Evolutionary conservation across 2,113 vertebrate species (phyloP), one percentile per base, ranked within the genome.

Genomic region (Crypturellus undulatus): DNA sequence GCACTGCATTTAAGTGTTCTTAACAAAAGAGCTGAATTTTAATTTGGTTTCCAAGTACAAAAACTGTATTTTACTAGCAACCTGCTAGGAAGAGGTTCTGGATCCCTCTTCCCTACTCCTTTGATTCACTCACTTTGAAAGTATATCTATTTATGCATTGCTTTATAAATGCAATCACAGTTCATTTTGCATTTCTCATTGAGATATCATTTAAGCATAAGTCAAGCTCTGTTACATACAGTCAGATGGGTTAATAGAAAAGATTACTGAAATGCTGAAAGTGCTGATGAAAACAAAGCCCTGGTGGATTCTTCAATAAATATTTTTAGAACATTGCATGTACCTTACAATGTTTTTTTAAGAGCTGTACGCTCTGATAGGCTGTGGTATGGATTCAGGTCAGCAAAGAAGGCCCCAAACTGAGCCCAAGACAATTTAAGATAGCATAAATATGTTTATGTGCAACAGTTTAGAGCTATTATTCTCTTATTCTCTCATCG

Each of bases 181-280:
- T 11, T 93, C 25, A 81, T 86, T 95, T 79, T 93, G 18, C 79
- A 87, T 91, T 95, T 95, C 85, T 90, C 76, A 25, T 64, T 91
- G 82, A 79, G 47, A 86, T 96, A 80, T 56, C 16, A 75, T 78
- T 93, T 87, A 91, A 91, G 72, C 56, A 28, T 60, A 90, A 95
- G 58, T 90, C 84, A 90, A 84, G 42, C 2, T 68, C 52, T 94
- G 58, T 18, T n/a, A 80, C 1, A 0, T 60, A 84, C 12, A 69
- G 45, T 94, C 72, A 90, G 38, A 88, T 1, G 5, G 22, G 84
- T 90, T 92, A 93, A 94, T 75, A 86, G 68, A 75, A 84, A 87
- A 70, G 51, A 88, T 89, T 91, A 47, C 68, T 90, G 85, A 93
- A 90, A 86, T 72, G 68, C 47, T 6, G 76, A 71, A 93, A 93